phyloP scores from a whole-genome alignment of 2,888 invertebrate genomes.

The Cordilura impudica region DNA sequence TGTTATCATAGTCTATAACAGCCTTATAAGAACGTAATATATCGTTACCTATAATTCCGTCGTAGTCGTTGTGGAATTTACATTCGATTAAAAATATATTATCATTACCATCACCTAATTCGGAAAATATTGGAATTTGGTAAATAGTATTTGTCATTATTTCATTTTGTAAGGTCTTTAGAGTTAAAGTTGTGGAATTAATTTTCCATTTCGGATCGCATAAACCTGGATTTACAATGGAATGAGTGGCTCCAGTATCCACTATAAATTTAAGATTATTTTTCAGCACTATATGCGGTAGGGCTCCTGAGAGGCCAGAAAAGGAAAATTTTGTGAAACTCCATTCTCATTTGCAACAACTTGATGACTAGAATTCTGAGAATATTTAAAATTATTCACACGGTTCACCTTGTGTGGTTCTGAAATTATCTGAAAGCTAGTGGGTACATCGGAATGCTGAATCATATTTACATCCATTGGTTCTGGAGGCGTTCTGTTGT shows the following conservation, averaged over 20 bases:
- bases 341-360: neutral
- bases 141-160: neutral
- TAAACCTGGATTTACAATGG: too few relatives aligned
- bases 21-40: conserved; percentile 7
- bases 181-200: neutral
- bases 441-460: neutral
- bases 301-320: neutral
- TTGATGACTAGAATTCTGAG: neutral
- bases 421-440: neutral
- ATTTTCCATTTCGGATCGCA: neutral
- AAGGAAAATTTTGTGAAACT: neutral
- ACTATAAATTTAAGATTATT: too few relatives aligned
- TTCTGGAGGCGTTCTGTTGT: neutral
- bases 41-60: conserved; percentile 29
- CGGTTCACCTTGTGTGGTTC: neutral
- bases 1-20: conserved; percentile 14
- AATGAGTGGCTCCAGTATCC: conserved; percentile 14
- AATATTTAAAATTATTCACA: neutral
- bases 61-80: conserved; percentile 9
- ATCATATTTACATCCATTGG: neutral
- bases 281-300: neutral
- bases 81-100: conserved; percentile 56
- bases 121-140: neutral
- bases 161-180: conserved; percentile 2
- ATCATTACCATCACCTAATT: neutral